Conservation (phyloP, 2,888 invertebrate species). For the Minunthozetes semirufus region DNA sequence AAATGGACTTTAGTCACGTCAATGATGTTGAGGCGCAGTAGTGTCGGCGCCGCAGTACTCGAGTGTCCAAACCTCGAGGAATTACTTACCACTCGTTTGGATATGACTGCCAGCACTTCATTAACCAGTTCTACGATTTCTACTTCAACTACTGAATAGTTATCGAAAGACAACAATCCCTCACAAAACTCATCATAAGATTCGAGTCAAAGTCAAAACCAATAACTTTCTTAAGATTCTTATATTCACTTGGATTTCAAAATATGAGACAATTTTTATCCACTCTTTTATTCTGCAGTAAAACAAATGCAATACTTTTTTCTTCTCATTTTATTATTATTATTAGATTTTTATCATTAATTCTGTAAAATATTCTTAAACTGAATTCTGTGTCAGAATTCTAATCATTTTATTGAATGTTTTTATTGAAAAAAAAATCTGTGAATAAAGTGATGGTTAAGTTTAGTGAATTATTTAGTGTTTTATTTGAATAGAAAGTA, state of each 20-base stretch:
- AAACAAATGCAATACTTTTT: too few relatives aligned
- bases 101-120: constrained; percentile 22
- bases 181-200: not conserved
- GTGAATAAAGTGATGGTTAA: too few relatives aligned
- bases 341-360: too few relatives aligned
- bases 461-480: too few relatives aligned
- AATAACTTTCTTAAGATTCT: not conserved
- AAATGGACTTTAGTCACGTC: constrained; percentile 62
- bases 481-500: too few relatives aligned
- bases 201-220: not conserved
- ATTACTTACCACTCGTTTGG: constrained; percentile 30
- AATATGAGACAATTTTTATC: too few relatives aligned
- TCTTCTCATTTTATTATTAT: too few relatives aligned
- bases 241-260: not conserved
- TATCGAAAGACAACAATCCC: not conserved
- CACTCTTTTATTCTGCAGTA: too few relatives aligned
- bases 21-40: constrained; percentile 60
- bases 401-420: too few relatives aligned
- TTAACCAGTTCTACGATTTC: constrained; percentile 20
- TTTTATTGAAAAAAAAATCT: too few relatives aligned
- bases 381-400: too few relatives aligned
- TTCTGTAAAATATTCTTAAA: too few relatives aligned
- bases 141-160: not conserved
- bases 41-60: constrained; percentile 60
- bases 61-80: constrained; percentile 54